Evolutionary conservation across 2,888 invertebrate genomes (phyloP), one percentile per base, ranked within the genome.

Genomic region (Pharmacophagus antenor): DNA sequence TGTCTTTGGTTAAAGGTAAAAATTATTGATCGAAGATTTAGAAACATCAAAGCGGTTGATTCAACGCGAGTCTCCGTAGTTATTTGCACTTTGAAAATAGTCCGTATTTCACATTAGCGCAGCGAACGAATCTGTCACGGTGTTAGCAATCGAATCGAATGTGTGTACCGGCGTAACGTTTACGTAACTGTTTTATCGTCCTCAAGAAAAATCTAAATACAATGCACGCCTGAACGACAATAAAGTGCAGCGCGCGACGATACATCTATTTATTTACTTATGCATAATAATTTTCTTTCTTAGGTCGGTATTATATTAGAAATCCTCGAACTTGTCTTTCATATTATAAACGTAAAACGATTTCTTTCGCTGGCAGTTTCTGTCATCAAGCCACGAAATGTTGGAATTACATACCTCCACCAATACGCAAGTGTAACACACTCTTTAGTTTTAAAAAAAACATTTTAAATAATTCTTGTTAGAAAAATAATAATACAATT

Each of bases 41-140:
- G 42, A 15, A 53, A 12, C 2, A n/a, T 41, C 6, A 3, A 12
- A 22, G 37, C 22, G 20, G 25, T 37, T 37, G 17, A 25, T 25
- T 25, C 18, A 10, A 25, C 21, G 18, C 7, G 20, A 7, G 8
- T 42, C 0, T 8, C 12, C 2, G 23, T 47, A 6, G n/a, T 48
- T 23, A 23, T 21, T 47, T 21, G 15, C 5, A 15, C 6, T n/a
- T n/a, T n/a, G 1, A 2, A 15, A 8, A 8, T 22, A 17, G 49
- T 17, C 20, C 41, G 22, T 51, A 21, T 20, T 53, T 58, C 25
- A 31, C 54, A 15, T 54, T 17, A 22, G 44, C 49, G 31, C 17
- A 31, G 22, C 59, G 44, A 59, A 59, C 54, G 25, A 41, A 58
- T 62, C 37, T 55, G 50, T 44, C 41, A 55, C 20, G 58, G 58